These are phyloP conservation scores for Melanostoma scalare DNA, from an alignment of 2,888 invertebrate species.

Conservation along the genomic window DNA sequence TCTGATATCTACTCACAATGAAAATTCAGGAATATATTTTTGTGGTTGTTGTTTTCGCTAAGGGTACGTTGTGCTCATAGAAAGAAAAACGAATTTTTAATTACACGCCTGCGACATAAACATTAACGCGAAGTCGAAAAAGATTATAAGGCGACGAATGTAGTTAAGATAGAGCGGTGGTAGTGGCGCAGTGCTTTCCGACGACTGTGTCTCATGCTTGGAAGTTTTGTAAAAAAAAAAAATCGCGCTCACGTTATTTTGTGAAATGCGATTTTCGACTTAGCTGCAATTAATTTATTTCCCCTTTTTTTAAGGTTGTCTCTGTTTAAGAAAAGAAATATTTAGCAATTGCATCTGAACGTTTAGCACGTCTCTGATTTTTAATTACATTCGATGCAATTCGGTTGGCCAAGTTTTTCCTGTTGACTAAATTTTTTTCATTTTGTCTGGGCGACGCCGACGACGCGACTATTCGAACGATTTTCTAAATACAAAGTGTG, in stretches of 20 bases:
- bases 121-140: conserved; percentile 50
- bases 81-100: conserved; percentile 68
- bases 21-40: conserved; percentile 53
- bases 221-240: conserved; percentile 42
- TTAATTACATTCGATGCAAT: conserved; percentile 53
- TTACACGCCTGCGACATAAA: conserved; percentile 68
- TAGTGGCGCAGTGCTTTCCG: neutral
- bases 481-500: conserved; percentile 14
- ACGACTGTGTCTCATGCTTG: conserved; percentile 53
- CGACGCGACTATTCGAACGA: conserved; percentile 27
- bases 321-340: conserved; percentile 11
- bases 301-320: conserved; percentile 19
- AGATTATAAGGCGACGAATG: conserved; percentile 4
- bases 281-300: conserved; percentile 59
- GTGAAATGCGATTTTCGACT: conserved; percentile 62
- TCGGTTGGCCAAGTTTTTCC: neutral
- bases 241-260: conserved; percentile 70
- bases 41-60: conserved; percentile 17
- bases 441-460: conserved; percentile 6
- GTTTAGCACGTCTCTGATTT: conserved; percentile 61
- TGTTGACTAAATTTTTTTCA: conserved; percentile 18
- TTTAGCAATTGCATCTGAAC: conserved; percentile 62
- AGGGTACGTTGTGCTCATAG: conserved; percentile 23
- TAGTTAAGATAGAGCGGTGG: neutral
- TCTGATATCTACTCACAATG: conserved; percentile 33